Percentiles rank a stretch among this genome's conserved stretches.
phyloP scores from a whole-genome alignment of 2,888 invertebrate species.

The Harpalus rufipes region DNA sequence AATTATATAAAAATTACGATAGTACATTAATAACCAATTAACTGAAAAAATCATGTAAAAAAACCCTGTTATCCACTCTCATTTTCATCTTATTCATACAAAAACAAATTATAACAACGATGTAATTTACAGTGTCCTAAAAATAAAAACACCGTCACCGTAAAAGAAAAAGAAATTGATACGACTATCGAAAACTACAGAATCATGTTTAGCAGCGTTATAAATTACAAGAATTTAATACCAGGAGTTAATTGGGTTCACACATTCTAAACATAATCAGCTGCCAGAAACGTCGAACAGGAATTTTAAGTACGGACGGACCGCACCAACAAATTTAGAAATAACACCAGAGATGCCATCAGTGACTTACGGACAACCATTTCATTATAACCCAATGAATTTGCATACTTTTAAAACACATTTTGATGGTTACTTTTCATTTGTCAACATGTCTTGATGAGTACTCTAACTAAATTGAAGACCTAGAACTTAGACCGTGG shows the following conservation, averaged over 20 bases:
- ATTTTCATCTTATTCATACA: constrained; percentile 27
- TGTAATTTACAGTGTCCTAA: constrained; percentile 42
- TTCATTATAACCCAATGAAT: not conserved
- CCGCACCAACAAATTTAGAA: not conserved
- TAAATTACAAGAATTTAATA: constrained; percentile 54
- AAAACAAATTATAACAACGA: constrained; percentile 37
- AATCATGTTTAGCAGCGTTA: constrained; percentile 49
- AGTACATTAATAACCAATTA: constrained; percentile 22
- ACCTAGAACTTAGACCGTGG: not conserved
- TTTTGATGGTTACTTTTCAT: not conserved
- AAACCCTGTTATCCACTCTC: constrained; percentile 5
- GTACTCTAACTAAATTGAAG: not conserved
- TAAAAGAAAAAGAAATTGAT: constrained; percentile 51
- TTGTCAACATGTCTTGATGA: not conserved
- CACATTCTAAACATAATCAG: constrained; percentile 54
- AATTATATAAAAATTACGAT: constrained; percentile 23
- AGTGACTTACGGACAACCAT: not conserved
- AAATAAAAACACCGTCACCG: constrained; percentile 30
- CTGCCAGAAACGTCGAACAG: constrained; percentile 26
- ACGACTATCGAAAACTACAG: constrained; percentile 48
- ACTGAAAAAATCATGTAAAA: constrained; percentile 11
- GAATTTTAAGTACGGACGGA: constrained; percentile 28
- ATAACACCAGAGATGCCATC: constrained; percentile 9
- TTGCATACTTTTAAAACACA: not conserved
- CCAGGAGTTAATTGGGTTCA: constrained; percentile 51